Evolutionary conservation across 2,797 vertebrate genomes (phyloP), one percentile per base, ranked within the genome.

Genomic region (Ambastaia sidthimunki): DNA sequence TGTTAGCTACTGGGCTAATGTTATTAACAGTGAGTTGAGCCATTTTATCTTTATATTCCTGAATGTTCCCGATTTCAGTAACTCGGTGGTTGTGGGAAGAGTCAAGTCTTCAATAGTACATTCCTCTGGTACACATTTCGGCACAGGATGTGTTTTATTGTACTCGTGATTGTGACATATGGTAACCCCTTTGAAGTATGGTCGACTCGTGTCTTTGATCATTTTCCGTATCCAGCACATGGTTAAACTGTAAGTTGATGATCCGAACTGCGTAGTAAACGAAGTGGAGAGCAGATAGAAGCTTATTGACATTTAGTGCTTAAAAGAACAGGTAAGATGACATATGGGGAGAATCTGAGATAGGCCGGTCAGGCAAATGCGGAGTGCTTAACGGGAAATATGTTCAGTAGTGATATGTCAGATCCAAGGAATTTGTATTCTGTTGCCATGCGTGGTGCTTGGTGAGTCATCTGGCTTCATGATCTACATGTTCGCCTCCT

Each of bases 1-100:
- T 71, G 68, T 78, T 78, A 78, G 76, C 68, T 69, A 41, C 15
- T 21, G 10, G 37, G 76, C 76, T 78, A 78, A 78, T 54, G 68
- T 23, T 52, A 48, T n/a, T 63, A 41, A 71, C 19, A 10, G 25
- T 62, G 28, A 78, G 25, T 28, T 63, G 57, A 23, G 23, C 50
- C 55, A 34, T 25, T 69, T 60, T 77, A 69, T 77, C 66, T 54
- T 65, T 57, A 4, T 41, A 19, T 18, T 31, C 23, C 57, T 15
- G 44, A 71, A 52, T 23, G 13, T 78, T 71, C 28, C 28, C 48
- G 68, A 54, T 78, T 63, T 71, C 3, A 71, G 25, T 25, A 68
- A 6, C 31, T 25, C 9, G 3, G 31, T 77, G 12, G 23, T 11
- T 59, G 59, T 31, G 37, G 3, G 16, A 15, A 19, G 11, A 67